Evolutionary conservation across 2,797 vertebrate genomes (phyloP), one percentile per base, ranked within the genome.

Genomic region (Darevskia mixta): DNA sequence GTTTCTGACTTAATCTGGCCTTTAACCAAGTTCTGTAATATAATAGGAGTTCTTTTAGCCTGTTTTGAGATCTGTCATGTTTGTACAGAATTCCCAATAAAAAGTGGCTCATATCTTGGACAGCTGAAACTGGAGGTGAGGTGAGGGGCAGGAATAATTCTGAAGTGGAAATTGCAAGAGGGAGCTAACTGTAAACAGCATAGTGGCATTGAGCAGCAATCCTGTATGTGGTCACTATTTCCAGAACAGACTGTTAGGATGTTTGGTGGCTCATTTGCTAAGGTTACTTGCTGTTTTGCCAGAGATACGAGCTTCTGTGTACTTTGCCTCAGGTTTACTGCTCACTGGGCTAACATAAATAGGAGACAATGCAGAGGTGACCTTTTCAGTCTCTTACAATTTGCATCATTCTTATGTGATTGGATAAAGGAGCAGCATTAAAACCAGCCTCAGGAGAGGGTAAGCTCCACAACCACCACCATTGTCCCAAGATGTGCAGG

Each of bases 381-480:
- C 94, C 94, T 96, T 95, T 95, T 77, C 87, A 89, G 87, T 95
- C 94, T 92, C 87, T 91, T 91, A 87, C 20, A 89, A 92, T 94
- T 95, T 95, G 41, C 45, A 89, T 95, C 90, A 95, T 92, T 95
- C 91, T 82, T 88, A 86, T 88, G 41, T 69, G 93, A 85, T 89
- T 91, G 90, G 84, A 81, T 90, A 90, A 95, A 90, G 79, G 25
- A 91, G 49, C 75, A 93, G 38, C 58, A 87, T 88, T 94, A 94
- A 6, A 83, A 71, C 2, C 83, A 79, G 86, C 89, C 85, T 92
- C 79, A 85, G 41, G 77, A 95, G 69, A 94, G 18, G 41, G 9
- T 32, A 87, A n/a, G 13, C 41, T 73, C 27, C 75, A 72, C 66
- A 2, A 11, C 25, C n/a, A 13, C 38, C 18, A 15, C 1, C 86